phyloP scores from a whole-genome alignment of 1,140 invertebrate genomes.

The Drosophila ananassae region DNA sequence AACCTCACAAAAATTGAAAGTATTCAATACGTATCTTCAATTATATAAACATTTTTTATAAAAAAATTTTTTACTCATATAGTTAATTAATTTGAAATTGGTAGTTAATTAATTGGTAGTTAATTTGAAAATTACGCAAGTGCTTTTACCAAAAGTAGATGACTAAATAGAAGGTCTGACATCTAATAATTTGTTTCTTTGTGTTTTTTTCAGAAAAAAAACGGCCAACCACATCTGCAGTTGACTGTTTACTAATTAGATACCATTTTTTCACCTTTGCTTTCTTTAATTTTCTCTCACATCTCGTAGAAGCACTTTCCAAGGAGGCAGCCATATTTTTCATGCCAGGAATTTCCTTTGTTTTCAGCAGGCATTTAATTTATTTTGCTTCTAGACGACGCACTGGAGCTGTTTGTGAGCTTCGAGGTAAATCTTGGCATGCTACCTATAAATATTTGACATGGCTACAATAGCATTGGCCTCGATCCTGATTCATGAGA shows the following conservation, averaged over 20 bases:
- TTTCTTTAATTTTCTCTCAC: constrained; percentile 27
- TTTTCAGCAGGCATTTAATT: constrained; percentile 71
- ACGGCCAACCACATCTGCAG: constrained; percentile 52
- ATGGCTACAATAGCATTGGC: constrained; percentile 66
- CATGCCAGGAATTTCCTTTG: constrained; percentile 64
- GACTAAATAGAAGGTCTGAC: background rate
- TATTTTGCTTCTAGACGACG: constrained; percentile 54
- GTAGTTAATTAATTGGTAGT: background rate
- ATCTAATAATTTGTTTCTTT: constrained; percentile 11
- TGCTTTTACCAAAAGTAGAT: background rate
- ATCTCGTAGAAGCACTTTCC: background rate
- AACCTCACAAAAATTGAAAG: no score
- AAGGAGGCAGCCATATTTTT: constrained; percentile 45
- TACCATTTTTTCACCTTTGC: constrained; percentile 60
- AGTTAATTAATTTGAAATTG: no score
- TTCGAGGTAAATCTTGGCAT: constrained; percentile 67
- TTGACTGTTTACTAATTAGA: constrained; percentile 74
- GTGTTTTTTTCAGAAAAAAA: background rate
- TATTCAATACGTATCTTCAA: no score
- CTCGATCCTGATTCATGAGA: constrained; percentile 14
- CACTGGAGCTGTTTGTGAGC: constrained; percentile 62
- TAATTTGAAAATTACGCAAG: background rate
- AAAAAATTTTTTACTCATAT: background rate
- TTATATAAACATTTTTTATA: background rate
- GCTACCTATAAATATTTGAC: constrained; percentile 79